Percentiles rank a stretch among this genome's conserved stretches.
These are phyloP conservation scores for Galerucella nymphaeae DNA, from an alignment of 2,888 invertebrate genomes.

Conservation along the genomic window DNA sequence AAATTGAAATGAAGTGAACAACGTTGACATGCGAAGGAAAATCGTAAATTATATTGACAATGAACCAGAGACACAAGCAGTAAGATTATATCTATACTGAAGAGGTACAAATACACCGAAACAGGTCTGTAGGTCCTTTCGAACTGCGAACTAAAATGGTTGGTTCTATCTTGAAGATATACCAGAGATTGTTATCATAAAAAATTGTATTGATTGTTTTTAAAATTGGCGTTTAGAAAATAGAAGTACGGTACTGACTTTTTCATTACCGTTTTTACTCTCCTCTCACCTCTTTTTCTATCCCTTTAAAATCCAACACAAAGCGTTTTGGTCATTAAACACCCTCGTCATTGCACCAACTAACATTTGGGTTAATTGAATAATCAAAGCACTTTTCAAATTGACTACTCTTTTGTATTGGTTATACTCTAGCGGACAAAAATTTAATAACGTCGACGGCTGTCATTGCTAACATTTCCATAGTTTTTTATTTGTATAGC, in stretches of 20 bases:
- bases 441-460: not conserved
- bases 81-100: too few relatives aligned
- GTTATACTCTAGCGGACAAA: conserved; percentile 6
- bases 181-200: too few relatives aligned
- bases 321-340: conserved; percentile 29
- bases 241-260: not conserved
- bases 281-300: not conserved
- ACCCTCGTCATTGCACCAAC: conserved; percentile 24
- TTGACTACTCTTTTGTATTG: conserved; percentile 24
- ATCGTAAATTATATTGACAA: too few relatives aligned
- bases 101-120: too few relatives aligned
- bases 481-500: not conserved
- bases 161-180: too few relatives aligned
- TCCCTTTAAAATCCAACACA: conserved; percentile 13
- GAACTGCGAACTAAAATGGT: too few relatives aligned
- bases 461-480: not conserved
- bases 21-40: too few relatives aligned
- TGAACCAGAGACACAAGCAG: too few relatives aligned
- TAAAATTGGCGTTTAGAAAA: too few relatives aligned
- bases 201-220: too few relatives aligned
- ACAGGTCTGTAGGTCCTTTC: too few relatives aligned
- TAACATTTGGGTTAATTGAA: conserved; percentile 34
- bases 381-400: conserved; percentile 32
- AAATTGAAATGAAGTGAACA: too few relatives aligned
- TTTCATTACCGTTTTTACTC: not conserved